Percentiles rank a stretch among this genome's conserved stretches.
These are phyloP conservation scores for Tricholauxania praeusta DNA, from an alignment of 2,888 invertebrate genomes.

Conservation along the genomic window DNA sequence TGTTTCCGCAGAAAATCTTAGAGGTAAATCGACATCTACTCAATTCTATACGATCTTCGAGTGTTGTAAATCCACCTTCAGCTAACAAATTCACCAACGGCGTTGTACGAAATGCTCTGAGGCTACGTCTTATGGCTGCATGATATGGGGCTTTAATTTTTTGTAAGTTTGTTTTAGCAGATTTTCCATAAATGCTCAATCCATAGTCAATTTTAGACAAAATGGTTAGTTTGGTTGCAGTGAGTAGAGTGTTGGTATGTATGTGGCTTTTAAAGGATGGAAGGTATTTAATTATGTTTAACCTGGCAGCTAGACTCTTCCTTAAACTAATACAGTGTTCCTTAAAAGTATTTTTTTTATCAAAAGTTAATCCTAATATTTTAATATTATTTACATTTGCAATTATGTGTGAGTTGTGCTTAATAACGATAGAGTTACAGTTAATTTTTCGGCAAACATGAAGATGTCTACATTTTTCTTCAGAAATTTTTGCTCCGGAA, in stretches of 20 bases:
- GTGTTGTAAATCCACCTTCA: neutral
- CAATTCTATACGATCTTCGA: neutral
- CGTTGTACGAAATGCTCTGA: neutral
- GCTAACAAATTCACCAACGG: neutral
- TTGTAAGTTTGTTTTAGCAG: neutral
- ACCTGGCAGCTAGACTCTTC: neutral
- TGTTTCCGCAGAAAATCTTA: no score
- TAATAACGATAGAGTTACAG: conserved; percentile 1
- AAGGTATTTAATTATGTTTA: conserved; percentile 1
- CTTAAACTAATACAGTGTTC: conserved; percentile 5
- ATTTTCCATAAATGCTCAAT: neutral
- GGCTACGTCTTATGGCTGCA: conserved; percentile 2
- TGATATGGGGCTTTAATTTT: conserved; percentile 6
- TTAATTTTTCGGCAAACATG: neutral
- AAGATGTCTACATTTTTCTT: neutral
- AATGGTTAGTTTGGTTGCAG: neutral
- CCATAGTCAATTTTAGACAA: neutral
- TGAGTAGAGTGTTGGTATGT: neutral
- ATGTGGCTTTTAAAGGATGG: neutral
- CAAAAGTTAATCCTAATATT: neutral
- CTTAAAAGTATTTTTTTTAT: conserved; percentile 5
- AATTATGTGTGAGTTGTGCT: neutral
- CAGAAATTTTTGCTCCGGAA: neutral
- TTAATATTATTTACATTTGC: neutral
- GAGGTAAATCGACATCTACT: neutral